phyloP scores from a whole-genome alignment of 2,113 vertebrate genomes.

The Psammodynastes pulverulentus region DNA sequence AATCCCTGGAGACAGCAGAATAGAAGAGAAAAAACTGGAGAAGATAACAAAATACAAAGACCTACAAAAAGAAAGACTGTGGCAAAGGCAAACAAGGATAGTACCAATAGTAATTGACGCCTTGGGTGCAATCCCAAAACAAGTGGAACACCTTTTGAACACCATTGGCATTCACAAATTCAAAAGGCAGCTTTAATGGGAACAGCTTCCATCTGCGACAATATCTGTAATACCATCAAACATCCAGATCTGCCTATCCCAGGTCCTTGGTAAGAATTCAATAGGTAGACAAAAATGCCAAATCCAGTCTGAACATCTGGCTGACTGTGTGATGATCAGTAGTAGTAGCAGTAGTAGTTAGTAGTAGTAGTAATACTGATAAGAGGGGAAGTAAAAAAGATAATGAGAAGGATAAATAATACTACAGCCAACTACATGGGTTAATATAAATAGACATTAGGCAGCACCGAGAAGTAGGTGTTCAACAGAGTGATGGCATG shows the following conservation, averaged over 20 bases:
- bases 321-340: not conserved
- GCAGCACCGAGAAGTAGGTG: no score
- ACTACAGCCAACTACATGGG: not conserved
- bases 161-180: not conserved
- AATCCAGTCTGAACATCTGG: not conserved
- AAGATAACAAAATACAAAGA: not conserved
- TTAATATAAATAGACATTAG: no score
- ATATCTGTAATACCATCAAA: not conserved
- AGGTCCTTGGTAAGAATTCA: not conserved
- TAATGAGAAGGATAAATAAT: not conserved
- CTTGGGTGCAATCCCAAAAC: not conserved
- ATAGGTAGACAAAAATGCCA: not conserved
- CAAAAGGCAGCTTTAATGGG: not conserved
- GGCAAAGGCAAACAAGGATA: not conserved
- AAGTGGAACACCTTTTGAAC: not conserved
- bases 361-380: not conserved
- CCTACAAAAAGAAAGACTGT: not conserved
- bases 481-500: no score
- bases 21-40: not conserved
- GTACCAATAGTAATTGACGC: not conserved
- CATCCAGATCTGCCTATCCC: not conserved
- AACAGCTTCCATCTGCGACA: not conserved
- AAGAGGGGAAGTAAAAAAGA: not conserved
- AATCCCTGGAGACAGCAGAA: not conserved
- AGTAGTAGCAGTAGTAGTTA: not conserved